Conservation (phyloP, 2,888 invertebrate species). For the Cosmia trapezina region DNA sequence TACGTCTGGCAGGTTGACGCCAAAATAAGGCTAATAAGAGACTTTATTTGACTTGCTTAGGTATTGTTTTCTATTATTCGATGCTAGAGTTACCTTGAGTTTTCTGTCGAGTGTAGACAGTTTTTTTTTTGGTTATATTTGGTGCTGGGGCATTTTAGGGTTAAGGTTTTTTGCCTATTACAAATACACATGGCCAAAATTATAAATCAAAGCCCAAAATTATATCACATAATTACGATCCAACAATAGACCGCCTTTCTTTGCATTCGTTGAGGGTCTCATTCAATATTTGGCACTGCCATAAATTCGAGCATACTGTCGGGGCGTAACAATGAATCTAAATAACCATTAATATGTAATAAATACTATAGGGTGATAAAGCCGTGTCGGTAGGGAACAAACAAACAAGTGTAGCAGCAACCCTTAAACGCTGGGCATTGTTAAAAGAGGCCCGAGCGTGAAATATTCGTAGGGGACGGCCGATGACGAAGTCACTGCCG, state of each 20-base stretch:
- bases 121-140: not conserved
- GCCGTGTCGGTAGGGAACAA: conserved; percentile 86
- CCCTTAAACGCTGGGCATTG: conserved; percentile 84
- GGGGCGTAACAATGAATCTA: conserved; percentile 89
- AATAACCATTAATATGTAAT: conserved; percentile 91
- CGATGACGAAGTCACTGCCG: conserved; percentile 78
- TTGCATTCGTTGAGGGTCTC: conserved; percentile 78
- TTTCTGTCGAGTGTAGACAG: not conserved
- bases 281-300: conserved; percentile 86
- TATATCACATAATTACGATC: conserved; percentile 80
- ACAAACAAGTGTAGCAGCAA: conserved; percentile 89
- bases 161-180: conserved; percentile 28
- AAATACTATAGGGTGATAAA: conserved; percentile 90
- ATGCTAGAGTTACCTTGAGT: conserved; percentile 8
- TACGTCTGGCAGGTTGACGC: conserved; percentile 54
- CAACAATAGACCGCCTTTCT: conserved; percentile 78
- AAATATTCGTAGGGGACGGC: conserved; percentile 73
- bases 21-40: conserved; percentile 44
- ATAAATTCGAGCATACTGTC: conserved; percentile 90
- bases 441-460: conserved; percentile 77
- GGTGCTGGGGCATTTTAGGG: not conserved
- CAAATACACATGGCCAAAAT: conserved; percentile 58
- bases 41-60: conserved; percentile 6
- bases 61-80: not conserved
- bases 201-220: conserved; percentile 71